Evolutionary conservation across 2,113 vertebrate species (phyloP).

Genomic region (Orthonyx spaldingii): DNA sequence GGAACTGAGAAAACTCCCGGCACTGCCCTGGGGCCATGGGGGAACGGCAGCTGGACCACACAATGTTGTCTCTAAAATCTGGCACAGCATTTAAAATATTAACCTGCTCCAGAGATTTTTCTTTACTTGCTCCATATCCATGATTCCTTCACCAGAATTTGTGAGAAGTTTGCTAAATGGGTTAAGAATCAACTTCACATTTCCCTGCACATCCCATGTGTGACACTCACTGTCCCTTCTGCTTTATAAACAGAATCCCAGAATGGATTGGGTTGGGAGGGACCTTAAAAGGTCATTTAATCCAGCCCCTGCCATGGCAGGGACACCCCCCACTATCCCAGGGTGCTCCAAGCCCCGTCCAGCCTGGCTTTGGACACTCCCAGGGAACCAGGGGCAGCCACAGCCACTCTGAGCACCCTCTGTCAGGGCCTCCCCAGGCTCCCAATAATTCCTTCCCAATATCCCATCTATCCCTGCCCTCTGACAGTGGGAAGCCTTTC

Average conservation of each 20-base stretch:
- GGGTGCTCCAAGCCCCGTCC: neutral
- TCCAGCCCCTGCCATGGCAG: neutral
- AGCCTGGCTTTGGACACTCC: neutral
- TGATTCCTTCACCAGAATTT: neutral
- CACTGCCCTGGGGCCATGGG: rapidly evolving
- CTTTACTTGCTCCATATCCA: neutral
- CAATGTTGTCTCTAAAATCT: neutral
- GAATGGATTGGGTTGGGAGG: neutral
- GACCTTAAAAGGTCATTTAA: neutral
- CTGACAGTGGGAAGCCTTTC: neutral
- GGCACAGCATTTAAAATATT: neutral
- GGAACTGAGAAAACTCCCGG: rapidly evolving
- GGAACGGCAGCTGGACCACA: neutral
- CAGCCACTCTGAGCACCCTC: neutral
- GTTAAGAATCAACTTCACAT: neutral
- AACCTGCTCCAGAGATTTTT: neutral
- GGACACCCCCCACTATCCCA: neutral
- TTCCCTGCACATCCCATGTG: rapidly evolving
- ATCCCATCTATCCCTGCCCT: neutral
- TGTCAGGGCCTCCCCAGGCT: neutral
- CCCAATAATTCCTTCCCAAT: neutral
- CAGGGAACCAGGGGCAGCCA: neutral
- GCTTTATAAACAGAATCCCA: neutral
- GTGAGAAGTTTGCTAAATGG: neutral
- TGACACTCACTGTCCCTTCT: neutral